Evolutionary conservation across 2,113 vertebrate species (phyloP), one percentile per base, ranked within the genome.

Genomic region (Colistium nudipinnis): DNA sequence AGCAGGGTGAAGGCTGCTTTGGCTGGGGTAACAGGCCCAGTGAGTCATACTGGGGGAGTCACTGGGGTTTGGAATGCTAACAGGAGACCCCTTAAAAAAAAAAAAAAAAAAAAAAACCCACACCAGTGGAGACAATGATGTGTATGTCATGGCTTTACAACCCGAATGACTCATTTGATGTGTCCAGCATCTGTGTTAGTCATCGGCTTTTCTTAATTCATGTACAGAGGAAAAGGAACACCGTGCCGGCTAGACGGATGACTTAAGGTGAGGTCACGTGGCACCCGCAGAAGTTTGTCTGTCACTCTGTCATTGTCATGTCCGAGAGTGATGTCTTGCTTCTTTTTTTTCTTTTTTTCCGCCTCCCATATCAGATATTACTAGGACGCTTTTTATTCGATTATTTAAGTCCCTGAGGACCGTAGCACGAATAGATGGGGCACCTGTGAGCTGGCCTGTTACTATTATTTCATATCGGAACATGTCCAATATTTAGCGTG

Each of bases 81-180:
- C 80, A 83, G 79, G 85, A 89, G 84, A 88, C 67, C 87, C 87
- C 85, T 39, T 85, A 83, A 91, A n/a, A n/a, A n/a, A n/a, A n/a
- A n/a, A n/a, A n/a, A n/a, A n/a, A n/a, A n/a, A n/a, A n/a, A n/a
- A n/a, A n/a, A n/a, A n/a, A 89, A 90, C 36, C 82, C 76, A 62
- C 74, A 70, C 44, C 67, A 81, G 76, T 24, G 76, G 79, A 84
- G 87, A 85, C 76, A 74, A 54, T 80, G 85, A 82, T 85, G 72
- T 72, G 74, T 78, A 74, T 86, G 81, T 85, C 77, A 66, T 61
- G 17, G 76, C 75, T 53, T 30, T 74, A 74, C 81, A 38, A 69
- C 52, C 71, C 43, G 36, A 53, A 73, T 88, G 80, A 91, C 66
- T 88, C 85, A 82, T 70, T 59, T 69, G 70, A 84, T 81, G 52